Evolutionary conservation across 2,888 invertebrate species (phyloP).

Genomic region (Zygothrica quintamaculata): DNA sequence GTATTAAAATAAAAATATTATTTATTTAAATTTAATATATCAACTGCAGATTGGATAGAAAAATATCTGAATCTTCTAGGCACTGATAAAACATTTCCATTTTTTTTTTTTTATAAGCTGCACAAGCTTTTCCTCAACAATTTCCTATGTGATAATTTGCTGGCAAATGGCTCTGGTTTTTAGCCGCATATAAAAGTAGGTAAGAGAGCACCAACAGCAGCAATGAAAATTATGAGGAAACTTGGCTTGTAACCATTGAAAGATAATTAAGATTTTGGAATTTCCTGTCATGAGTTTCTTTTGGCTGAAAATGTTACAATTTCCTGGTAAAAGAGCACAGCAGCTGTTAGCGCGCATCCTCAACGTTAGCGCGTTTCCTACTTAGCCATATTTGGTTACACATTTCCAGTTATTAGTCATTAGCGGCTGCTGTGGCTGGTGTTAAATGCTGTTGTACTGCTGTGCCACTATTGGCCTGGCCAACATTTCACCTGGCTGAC

Average conservation of each 20-base stretch:
- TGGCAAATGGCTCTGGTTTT: slow-evolving; percentile 15
- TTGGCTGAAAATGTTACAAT: slow-evolving; percentile 53
- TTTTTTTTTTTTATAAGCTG: too few species aligned
- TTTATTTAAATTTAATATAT: slow-evolving; percentile 1
- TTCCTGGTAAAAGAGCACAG: slow-evolving; percentile 58
- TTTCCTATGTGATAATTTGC: slow-evolving; percentile 49
- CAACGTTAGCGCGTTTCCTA: slow-evolving; percentile 59
- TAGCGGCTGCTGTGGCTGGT: slow-evolving; percentile 48
- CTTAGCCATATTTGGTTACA: slow-evolving; percentile 47
- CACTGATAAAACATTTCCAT: slow-evolving; percentile 22
- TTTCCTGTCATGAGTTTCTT: slow-evolving; percentile 61
- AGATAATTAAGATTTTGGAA: slow-evolving; percentile 67
- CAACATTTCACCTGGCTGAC: slow-evolving; percentile 56
- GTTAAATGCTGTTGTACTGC: too few species aligned
- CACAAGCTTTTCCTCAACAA: slow-evolving; percentile 21
- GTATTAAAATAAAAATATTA: too few species aligned
- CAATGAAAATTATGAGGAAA: slow-evolving; percentile 13
- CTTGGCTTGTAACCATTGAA: slow-evolving; percentile 21
- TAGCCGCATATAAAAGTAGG: slow-evolving; percentile 35
- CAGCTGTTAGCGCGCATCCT: slow-evolving; percentile 57
- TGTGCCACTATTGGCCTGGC: slow-evolving; percentile 30
- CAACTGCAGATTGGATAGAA: not conserved
- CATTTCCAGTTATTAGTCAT: slow-evolving; percentile 62
- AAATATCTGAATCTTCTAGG: not conserved
- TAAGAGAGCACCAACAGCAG: slow-evolving; percentile 18